Evolutionary conservation across 2,113 vertebrate species (phyloP).

Genomic region (Triplophysa dalaica): DNA sequence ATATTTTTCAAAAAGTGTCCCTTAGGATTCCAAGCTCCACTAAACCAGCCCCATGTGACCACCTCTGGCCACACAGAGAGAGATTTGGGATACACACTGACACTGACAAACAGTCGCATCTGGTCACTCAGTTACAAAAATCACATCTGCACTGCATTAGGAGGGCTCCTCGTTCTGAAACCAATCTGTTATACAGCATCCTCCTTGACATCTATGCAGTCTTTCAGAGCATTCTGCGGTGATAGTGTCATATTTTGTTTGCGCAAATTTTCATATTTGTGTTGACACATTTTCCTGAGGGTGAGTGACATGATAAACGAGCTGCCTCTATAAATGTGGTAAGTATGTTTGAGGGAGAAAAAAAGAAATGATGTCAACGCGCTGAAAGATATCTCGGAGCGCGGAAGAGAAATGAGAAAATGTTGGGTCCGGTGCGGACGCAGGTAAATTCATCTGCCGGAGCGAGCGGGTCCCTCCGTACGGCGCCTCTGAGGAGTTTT

Average conservation of each 20-base stretch:
- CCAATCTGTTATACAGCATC: slow-evolving; percentile 24
- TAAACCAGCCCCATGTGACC: neutral
- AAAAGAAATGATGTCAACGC: neutral
- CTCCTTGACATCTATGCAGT: slow-evolving; percentile 3
- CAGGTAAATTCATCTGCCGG: slow-evolving; percentile 21
- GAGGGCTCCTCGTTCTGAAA: neutral
- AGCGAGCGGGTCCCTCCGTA: neutral
- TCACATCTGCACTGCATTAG: slow-evolving; percentile 28
- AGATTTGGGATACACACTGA: neutral
- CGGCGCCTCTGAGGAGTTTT: slow-evolving; percentile 43
- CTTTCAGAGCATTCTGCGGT: neutral
- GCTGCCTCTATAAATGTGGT: slow-evolving; percentile 2
- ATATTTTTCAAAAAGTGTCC: too few relatives aligned
- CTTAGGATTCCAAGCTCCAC: neutral
- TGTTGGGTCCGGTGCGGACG: neutral
- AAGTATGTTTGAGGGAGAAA: slow-evolving; percentile 18
- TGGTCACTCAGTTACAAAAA: slow-evolving; percentile 3
- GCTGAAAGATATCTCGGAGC: slow-evolving; percentile 6
- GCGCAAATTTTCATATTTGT: slow-evolving; percentile 25
- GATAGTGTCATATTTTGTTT: slow-evolving; percentile 20
- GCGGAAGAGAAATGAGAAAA: slow-evolving; percentile 27
- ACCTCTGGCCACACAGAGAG: neutral
- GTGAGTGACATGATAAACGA: slow-evolving; percentile 30
- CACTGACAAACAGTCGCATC: neutral
- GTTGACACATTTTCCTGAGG: slow-evolving; percentile 22